phyloP scores from a whole-genome alignment of 2,113 vertebrate genomes.

The Coturnix japonica region DNA sequence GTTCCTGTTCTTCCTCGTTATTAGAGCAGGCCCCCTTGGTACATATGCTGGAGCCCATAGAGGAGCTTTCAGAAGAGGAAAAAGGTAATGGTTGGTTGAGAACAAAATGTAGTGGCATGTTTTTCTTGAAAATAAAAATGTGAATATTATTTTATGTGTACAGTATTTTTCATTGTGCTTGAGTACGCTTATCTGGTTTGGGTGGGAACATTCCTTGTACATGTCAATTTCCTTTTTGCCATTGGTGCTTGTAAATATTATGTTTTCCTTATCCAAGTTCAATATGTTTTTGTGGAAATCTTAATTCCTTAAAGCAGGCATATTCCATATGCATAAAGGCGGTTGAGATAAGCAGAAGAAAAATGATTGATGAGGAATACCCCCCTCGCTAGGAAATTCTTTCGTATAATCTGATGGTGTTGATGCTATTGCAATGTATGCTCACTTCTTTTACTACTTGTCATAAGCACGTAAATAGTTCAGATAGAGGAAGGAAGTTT shows the following conservation, averaged over 20 bases:
- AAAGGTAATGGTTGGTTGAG: slow-evolving; percentile 85
- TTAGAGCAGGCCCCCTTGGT: slow-evolving; percentile 87
- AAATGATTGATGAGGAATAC: neutral
- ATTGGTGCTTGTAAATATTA: neutral
- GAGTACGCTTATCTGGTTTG: neutral
- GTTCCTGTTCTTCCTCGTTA: slow-evolving; percentile 74
- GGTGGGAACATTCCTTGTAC: neutral
- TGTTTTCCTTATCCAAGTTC: neutral
- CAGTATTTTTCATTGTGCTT: neutral
- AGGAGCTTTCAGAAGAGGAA: slow-evolving; percentile 96
- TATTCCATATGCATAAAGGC: neutral
- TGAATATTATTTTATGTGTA: neutral
- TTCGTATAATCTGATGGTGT: neutral
- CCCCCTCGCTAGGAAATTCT: neutral
- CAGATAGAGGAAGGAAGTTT: neutral
- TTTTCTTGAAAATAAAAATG: neutral
- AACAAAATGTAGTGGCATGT: neutral
- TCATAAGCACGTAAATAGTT: neutral
- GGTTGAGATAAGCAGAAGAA: neutral
- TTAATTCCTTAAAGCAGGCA: neutral
- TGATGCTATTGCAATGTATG: neutral
- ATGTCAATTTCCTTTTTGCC: neutral
- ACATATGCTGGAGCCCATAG: slow-evolving; percentile 92
- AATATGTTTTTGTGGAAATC: neutral
- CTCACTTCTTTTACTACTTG: neutral